A percentile compares a stretch with the other conserved stretches of the same genome.
Conservation (phyloP, 2,888 invertebrate species). For the Athalia rosae region DNA sequence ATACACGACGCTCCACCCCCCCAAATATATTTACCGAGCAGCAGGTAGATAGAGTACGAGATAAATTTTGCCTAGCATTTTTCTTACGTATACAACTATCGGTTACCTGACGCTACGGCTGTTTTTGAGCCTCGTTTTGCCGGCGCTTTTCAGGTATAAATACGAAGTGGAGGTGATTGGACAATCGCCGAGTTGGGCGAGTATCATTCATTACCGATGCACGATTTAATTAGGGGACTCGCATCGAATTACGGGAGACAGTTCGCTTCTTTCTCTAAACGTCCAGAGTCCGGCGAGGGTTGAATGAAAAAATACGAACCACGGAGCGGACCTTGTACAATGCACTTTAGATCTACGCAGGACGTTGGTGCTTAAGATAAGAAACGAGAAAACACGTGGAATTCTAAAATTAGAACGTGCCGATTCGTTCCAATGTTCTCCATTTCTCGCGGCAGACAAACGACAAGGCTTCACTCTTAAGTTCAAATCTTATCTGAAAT, state of each 20-base stretch:
- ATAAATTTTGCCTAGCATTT: background rate
- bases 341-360: constrained; percentile 40
- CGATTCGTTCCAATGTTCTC: constrained; percentile 35
- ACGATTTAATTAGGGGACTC: constrained; percentile 17
- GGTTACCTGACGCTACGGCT: background rate
- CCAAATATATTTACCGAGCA: constrained; percentile 2
- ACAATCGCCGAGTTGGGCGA: no score
- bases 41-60: constrained; percentile 1
- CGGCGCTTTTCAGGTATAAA: background rate
- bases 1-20: background rate
- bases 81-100: background rate
- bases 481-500: constrained; percentile 40
- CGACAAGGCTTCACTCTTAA: constrained; percentile 41
- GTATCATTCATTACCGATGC: background rate
- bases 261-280: background rate
- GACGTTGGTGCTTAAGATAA: constrained; percentile 44
- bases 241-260: constrained; percentile 2
- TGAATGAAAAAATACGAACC: constrained; percentile 13
- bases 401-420: constrained; percentile 42
- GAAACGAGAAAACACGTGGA: constrained; percentile 36
- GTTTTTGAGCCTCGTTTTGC: background rate
- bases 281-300: background rate
- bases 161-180: background rate
- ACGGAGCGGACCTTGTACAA: constrained; percentile 32
- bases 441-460: constrained; percentile 30